phyloP scores from a whole-genome alignment of 1,140 invertebrate genomes.

The Cyphomyrmex costatus region DNA sequence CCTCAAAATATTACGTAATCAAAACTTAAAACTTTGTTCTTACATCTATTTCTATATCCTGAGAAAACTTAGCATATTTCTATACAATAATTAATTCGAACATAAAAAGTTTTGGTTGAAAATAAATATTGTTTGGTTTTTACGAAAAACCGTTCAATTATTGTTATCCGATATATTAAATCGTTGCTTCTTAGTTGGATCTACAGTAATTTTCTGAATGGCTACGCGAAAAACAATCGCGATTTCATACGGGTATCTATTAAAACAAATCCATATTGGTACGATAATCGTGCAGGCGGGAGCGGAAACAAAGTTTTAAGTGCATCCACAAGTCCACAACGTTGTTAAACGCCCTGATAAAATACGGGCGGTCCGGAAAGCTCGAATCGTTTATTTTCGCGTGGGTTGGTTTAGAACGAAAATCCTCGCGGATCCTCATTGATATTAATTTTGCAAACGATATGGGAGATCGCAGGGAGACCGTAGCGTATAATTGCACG shows the following conservation, averaged over 20 bases:
- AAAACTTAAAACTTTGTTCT: no score
- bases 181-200: background rate
- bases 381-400: conserved; percentile 54
- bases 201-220: background rate
- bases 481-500: conserved; percentile 69
- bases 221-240: conserved; percentile 1
- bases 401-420: conserved; percentile 58
- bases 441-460: conserved; percentile 71
- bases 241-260: background rate
- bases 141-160: background rate
- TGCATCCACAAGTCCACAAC: conserved; percentile 36
- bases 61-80: no score
- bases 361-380: conserved; percentile 22
- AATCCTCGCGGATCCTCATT: conserved; percentile 67
- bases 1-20: no score
- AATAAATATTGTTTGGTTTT: no score
- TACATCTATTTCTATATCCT: no score
- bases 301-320: conserved; percentile 24
- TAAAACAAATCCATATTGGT: background rate
- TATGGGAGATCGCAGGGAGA: conserved; percentile 57
- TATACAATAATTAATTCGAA: no score
- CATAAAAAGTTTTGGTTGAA: no score
- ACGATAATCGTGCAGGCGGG: conserved; percentile 9
- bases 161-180: conserved; percentile 21
- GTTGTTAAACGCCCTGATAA: conserved; percentile 55